Evolutionary conservation across 2,888 invertebrate species (phyloP).

Genomic region (Philhelius pedissequus): DNA sequence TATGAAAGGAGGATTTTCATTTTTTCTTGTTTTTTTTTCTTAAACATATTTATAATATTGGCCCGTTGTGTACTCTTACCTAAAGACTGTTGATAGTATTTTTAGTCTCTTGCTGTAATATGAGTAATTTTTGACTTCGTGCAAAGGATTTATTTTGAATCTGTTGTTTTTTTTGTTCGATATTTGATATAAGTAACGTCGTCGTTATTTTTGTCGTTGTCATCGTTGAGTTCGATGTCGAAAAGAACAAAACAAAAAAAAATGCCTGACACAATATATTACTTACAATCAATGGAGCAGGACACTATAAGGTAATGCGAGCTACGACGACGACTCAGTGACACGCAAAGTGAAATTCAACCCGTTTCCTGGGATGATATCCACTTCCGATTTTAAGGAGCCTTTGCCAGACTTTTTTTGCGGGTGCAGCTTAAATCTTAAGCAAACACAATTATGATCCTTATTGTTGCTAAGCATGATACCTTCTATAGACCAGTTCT

Average conservation of each 20-base stretch:
- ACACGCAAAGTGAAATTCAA: constrained; percentile 55
- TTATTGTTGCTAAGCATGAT: constrained; percentile 44
- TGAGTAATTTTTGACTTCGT: constrained; percentile 30
- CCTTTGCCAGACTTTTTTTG: not conserved
- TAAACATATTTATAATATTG: not conserved
- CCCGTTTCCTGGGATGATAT: constrained; percentile 25
- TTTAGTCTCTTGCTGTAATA: not conserved
- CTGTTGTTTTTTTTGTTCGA: not conserved
- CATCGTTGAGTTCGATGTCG: not conserved
- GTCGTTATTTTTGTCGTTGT: not conserved
- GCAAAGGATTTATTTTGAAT: constrained; percentile 13
- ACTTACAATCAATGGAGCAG: constrained; percentile 25
- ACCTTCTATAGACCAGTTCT: not conserved
- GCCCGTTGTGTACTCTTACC: constrained; percentile 14
- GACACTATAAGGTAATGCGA: constrained; percentile 22
- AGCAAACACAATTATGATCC: constrained; percentile 37
- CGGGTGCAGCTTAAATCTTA: constrained; percentile 22
- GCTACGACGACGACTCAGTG: constrained; percentile 22
- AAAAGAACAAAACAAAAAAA: not conserved
- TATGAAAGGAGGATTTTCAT: not conserved
- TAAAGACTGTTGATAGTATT: not conserved
- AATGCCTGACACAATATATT: constrained; percentile 17
- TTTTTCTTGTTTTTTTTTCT: not conserved
- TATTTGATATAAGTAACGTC: not conserved
- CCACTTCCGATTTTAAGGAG: constrained; percentile 20